Evolutionary conservation across 2,888 invertebrate genomes (phyloP), one percentile per base, ranked within the genome.

Genomic region (Myopa testacea): DNA sequence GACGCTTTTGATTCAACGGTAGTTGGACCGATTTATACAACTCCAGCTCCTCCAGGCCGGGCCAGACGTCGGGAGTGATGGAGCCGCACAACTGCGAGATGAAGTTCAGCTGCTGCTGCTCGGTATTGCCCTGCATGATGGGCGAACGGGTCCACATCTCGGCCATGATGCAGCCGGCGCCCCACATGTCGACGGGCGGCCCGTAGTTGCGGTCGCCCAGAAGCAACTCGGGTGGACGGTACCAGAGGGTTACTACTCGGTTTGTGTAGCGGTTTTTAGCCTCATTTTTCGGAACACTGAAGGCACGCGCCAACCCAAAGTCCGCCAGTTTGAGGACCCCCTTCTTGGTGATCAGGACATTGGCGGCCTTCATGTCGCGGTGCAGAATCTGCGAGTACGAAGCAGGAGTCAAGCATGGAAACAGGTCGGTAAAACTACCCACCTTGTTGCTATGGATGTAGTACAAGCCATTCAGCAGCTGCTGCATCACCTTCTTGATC

Each of bases 141-240:
- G 97, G 99, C 5, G 95, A 95, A 26, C 95, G 91, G 0, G 98
- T 99, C 99, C 99, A 99, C 97, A 99, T 97, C 91, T 99, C 99
- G 0, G 99, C 99, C 99, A 99, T 99, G 80, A 99, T 99, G 87
- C 99, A 99, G 0, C 99, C 99, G 0, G 98, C 98, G 0, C 96
- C 96, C 96, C 96, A 96, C 90, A 99, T 93, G 90, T 99, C 99
- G 16, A 99, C 98, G 0, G 98, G 96, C 0, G 98, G 97, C 0
- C 98, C 98, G 86, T 99, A 99, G 90, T 98, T 97, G 16, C 99
- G 92, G 85, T 98, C 96, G 55, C 97, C 94, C 5, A 88, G 83
- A 70, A 88, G 77, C 3, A 92, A 84, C 82, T 92, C 92, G 0
- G 93, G 93, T 26, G 93, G 93, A 37, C 93, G 89, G 87, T 99